Base-by-base conservation (phyloP, 2,797 vertebrate genomes). In the Notoglanidium macrostoma region DNA sequence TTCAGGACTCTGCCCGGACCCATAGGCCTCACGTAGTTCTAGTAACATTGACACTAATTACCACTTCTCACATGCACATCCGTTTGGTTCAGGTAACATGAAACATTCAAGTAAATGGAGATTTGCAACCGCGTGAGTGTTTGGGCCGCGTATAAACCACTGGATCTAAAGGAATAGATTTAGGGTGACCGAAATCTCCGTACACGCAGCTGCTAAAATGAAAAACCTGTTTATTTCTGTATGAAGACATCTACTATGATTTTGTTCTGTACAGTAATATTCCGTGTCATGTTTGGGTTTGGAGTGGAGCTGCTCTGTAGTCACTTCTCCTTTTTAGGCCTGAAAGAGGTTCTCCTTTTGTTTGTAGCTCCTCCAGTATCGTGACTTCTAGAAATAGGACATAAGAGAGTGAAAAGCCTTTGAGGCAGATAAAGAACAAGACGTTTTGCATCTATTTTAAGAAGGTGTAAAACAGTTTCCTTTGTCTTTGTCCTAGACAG, bases 361-460 rank as follows among this genome's bases (percentile, higher is more conserved):
- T 91, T 92, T 93, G 81, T 86, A 78, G 74, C 72, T 91, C 81
- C 51, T 89, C 88, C 90, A 89, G 84, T 86, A 78, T 92, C 82
- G 57, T 57, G 11, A 55, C 59, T 51, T 89, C 89, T 89, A 88
- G 86, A 92, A 94, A 94, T 92, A 93, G 92, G 89, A 83, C 91
- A 92, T 83, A 85, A 65, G 90, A 90, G 89, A 92, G 89, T 93
- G 92, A 93, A 94, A 95, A 92, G 92, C 84, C 89, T 85, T 90
- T 85, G 88, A 85, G 84, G 84, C 67, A 88, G 90, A 93, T 88
- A 61, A 91, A 89, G 88, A 91, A 89, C 89, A 11, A 57, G 9
- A 55, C 61, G 76, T 93, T 93, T 91, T 92, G 84, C 87, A 90
- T 88, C 89, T 95, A 94, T 93, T 94, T 94, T 92, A 93, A 92